A percentile compares a stretch with the other conserved stretches of the same genome.
Evolutionary conservation across 2,888 invertebrate species (phyloP).

Genomic region (Limulus polyphemus): DNA sequence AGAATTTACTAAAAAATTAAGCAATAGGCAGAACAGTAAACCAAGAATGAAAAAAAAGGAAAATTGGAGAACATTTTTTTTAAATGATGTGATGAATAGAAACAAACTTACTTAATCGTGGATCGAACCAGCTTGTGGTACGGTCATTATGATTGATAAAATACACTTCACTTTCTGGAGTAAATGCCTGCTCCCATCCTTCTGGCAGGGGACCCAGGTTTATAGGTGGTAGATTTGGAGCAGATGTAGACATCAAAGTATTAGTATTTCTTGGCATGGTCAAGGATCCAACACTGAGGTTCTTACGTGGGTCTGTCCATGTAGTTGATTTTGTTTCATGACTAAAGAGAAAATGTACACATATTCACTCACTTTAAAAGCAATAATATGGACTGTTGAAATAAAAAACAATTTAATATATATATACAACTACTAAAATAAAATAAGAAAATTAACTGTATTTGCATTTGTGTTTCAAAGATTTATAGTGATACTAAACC

Average conservation of each 20-base stretch:
- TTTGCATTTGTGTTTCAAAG: too few species aligned
- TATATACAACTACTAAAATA: too few species aligned
- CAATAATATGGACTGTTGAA: too few species aligned
- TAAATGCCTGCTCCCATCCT: slow-evolving; percentile 76
- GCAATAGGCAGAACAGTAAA: not conserved
- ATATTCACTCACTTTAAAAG: too few species aligned
- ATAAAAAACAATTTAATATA: too few species aligned
- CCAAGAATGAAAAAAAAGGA: not conserved
- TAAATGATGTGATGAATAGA: not conserved
- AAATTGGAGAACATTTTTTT: too few species aligned
- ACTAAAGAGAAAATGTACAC: slow-evolving; percentile 41
- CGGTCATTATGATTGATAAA: slow-evolving; percentile 85
- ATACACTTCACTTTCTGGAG: slow-evolving; percentile 71
- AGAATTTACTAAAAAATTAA: too few species aligned
- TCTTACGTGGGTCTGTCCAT: slow-evolving; percentile 79
- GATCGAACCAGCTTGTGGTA: slow-evolving; percentile 96
- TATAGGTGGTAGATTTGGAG: slow-evolving; percentile 11
- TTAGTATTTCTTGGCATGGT: not conserved
- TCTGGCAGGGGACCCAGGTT: slow-evolving; percentile 63
- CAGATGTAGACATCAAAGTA: slow-evolving; percentile 13
- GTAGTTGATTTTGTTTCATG: slow-evolving; percentile 78
- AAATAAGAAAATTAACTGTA: too few species aligned
- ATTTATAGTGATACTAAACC: too few species aligned
- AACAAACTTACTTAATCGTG: slow-evolving; percentile 77
- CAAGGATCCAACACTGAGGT: not conserved